Base-by-base conservation (phyloP, 2,797 vertebrate species). In the Calcarius lapponicus region DNA sequence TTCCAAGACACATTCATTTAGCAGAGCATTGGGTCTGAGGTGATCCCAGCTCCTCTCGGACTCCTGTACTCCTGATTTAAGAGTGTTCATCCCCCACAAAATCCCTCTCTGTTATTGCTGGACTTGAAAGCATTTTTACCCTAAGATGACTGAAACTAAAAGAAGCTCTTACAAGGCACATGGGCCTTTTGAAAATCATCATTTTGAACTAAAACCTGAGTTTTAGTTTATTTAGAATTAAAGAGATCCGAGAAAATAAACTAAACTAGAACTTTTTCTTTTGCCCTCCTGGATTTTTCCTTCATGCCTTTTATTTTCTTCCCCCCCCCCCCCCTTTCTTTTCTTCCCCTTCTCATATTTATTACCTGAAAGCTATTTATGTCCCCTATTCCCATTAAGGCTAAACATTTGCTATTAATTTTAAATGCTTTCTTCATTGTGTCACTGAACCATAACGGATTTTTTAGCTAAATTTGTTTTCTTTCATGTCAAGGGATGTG, bases 271-370 rank as follows among this genome's bases (percentile, higher is more conserved):
- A 89, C 16, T 85, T 86, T 16, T 12, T 50, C 29, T 17, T 90
- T 88, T 66, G 9, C 18, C 51, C 7, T 43, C 2, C 2, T 31
- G 29, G 17, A 76, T 57, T 90, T 92, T 71, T 76, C 43, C n/a
- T 80, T 73, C 21, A 67, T 38, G 17, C 32, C 10, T 89, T 79
- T 54, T 48, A 12, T 61, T 92, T 70, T 34, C 4, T 14, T n/a
- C 34, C 17, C 6, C 2, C 0, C 1, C 4, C 29, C 1, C 4
- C 1, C 4, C 29, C 1, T 3, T 36, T 42, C 22, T 57, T 43
- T 70, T 24, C 4, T 28, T 17, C 11, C 2, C 4, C 3, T 13
- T 40, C 42, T 74, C n/a, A 40, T 81, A 28, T 84, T 83, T 93
- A 47, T 36, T 40, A 53, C 10, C 67, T 43, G 16, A 83, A 58